These are phyloP conservation scores for Cottoperca gobio DNA, from an alignment of 2,797 vertebrate species.

Conservation along the genomic window DNA sequence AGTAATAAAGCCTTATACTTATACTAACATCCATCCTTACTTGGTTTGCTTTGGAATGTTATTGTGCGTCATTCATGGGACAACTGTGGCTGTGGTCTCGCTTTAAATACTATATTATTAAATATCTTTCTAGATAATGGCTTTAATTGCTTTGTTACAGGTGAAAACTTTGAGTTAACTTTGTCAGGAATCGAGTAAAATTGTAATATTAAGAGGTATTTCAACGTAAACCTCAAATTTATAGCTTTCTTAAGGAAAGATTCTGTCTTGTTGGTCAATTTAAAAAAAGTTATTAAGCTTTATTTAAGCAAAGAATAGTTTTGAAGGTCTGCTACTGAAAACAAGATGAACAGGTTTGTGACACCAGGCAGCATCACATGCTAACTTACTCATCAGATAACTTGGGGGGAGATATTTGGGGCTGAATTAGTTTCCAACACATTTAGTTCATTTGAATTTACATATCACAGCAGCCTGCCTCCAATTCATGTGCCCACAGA, in stretches of 20 bases:
- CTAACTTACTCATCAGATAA: slow-evolving; percentile 47
- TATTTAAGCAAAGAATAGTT: background rate
- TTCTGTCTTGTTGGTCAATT: background rate
- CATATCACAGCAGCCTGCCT: slow-evolving; percentile 30
- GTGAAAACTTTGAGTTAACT: too few species aligned
- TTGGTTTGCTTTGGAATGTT: background rate
- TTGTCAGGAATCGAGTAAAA: too few species aligned
- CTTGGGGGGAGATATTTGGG: slow-evolving; percentile 45
- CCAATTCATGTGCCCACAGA: slow-evolving; percentile 13
- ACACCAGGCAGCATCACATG: slow-evolving; percentile 47
- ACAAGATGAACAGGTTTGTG: slow-evolving; percentile 51
- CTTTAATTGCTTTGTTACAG: background rate
- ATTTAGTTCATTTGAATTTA: slow-evolving; percentile 51
- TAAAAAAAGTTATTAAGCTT: background rate
- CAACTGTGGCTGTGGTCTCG: background rate
- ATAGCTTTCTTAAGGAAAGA: background rate
- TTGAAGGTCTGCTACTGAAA: background rate
- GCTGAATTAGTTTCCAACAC: slow-evolving; percentile 39
- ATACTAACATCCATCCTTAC: background rate
- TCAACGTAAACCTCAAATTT: background rate
- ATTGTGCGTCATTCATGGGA: background rate
- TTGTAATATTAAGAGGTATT: too few species aligned
- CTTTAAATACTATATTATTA: background rate
- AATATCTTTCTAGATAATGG: background rate
- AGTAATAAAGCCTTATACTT: too few species aligned